Conservation (phyloP, 2,888 invertebrate genomes). For the Caenorhabditis japonica region DNA sequence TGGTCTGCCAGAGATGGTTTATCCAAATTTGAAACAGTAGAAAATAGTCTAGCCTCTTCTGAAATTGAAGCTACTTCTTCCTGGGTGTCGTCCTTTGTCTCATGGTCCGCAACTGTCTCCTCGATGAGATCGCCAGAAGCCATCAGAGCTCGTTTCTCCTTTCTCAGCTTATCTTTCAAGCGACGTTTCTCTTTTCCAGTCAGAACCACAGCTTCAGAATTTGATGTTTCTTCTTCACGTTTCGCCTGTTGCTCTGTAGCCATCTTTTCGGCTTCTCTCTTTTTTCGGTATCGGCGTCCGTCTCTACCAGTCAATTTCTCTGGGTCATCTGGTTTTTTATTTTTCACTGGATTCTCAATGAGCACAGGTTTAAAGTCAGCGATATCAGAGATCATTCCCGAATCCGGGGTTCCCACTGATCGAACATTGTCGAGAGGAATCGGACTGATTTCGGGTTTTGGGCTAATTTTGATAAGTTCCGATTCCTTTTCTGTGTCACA, state of each 20-base stretch:
- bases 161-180: conserved; percentile 33
- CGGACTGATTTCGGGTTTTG: not conserved
- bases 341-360: not conserved
- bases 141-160: conserved; percentile 18
- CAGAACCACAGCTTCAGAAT: not conserved
- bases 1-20: no score
- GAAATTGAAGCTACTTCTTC: no score
- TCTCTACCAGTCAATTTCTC: conserved; percentile 27
- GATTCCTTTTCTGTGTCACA: no score
- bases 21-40: no score
- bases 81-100: not conserved
- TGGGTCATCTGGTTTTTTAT: conserved; percentile 10
- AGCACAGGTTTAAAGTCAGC: conserved; percentile 6
- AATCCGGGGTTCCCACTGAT: conserved; percentile 28
- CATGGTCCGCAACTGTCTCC: not conserved
- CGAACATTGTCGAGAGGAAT: not conserved
- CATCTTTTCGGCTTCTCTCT: conserved; percentile 18
- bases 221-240: not conserved
- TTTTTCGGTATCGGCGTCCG: conserved; percentile 16
- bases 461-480: no score
- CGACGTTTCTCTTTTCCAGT: conserved; percentile 35
- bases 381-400: conserved; percentile 31
- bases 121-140: no score
- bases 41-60: no score
- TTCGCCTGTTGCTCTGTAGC: not conserved